These are phyloP conservation scores for Petrolisthes cinctipes DNA, from an alignment of 2,888 invertebrate species.

Conservation along the genomic window DNA sequence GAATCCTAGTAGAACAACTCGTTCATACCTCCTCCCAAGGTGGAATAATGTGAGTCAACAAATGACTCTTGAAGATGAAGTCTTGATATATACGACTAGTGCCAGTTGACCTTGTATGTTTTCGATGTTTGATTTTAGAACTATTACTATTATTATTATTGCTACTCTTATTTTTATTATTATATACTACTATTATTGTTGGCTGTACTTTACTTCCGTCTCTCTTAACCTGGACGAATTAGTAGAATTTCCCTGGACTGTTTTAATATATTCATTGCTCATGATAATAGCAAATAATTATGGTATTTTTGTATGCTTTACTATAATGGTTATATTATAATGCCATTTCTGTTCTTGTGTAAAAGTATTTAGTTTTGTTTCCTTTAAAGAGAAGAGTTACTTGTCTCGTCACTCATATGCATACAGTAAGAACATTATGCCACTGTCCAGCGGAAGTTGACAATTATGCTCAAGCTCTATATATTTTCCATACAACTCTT, in stretches of 20 bases:
- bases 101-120: constrained; percentile 58
- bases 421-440: not conserved
- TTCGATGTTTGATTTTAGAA: constrained; percentile 44
- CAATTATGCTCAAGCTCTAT: constrained; percentile 40
- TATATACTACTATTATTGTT: not conserved
- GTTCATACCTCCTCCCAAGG: not conserved
- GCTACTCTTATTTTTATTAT: no score
- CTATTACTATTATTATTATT: no score
- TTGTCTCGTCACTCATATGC: constrained; percentile 19
- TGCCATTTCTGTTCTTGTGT: constrained; percentile 28
- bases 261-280: constrained; percentile 28
- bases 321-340: not conserved
- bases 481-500: constrained; percentile 28
- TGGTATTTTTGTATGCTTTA: constrained; percentile 52
- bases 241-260: constrained; percentile 57
- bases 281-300: constrained; percentile 24
- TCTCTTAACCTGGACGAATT: constrained; percentile 31
- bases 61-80: not conserved
- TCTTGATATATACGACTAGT: constrained; percentile 31
- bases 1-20: not conserved
- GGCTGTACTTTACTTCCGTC: constrained; percentile 47
- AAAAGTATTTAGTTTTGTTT: not conserved
- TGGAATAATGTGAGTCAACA: not conserved
- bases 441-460: constrained; percentile 54
- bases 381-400: constrained; percentile 8